These are phyloP conservation scores for Cepphus grylle DNA, from an alignment of 2,113 vertebrate species.

Conservation along the genomic window DNA sequence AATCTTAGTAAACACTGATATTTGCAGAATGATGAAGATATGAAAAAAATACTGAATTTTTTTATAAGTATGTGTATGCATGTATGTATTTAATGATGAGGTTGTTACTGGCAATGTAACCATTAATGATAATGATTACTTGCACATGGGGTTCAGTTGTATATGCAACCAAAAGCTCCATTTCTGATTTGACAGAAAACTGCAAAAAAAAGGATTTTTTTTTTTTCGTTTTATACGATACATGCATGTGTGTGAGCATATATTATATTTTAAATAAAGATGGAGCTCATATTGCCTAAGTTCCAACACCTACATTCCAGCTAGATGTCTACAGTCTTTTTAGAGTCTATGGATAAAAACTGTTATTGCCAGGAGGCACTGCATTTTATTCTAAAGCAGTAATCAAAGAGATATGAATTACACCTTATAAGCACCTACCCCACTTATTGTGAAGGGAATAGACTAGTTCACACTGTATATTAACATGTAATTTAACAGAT, in stretches of 20 bases:
- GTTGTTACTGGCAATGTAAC: not conserved
- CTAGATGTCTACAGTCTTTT: not conserved
- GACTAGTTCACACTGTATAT: not conserved
- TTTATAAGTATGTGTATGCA: not conserved
- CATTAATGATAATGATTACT: not conserved
- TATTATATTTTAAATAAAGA: not conserved
- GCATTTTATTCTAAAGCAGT: not conserved
- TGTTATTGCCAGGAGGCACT: not conserved
- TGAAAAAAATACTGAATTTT: not conserved
- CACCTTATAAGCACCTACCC: not conserved
- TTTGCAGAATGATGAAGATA: not conserved
- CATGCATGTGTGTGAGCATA: no score
- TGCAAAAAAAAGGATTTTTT: not conserved
- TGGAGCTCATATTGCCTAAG: not conserved
- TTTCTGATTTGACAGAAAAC: not conserved
- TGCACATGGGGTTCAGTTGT: not conserved
- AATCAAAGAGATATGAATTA: not conserved
- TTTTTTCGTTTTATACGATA: not conserved
- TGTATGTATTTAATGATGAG: not conserved
- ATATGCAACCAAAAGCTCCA: not conserved
- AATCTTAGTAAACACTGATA: not conserved
- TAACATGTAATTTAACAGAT: not conserved
- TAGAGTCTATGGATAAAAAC: not conserved
- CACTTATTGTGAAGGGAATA: not conserved
- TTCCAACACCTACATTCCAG: not conserved